Base-by-base conservation (phyloP, 1,140 invertebrate species). In the Penaeus chinensis region DNA sequence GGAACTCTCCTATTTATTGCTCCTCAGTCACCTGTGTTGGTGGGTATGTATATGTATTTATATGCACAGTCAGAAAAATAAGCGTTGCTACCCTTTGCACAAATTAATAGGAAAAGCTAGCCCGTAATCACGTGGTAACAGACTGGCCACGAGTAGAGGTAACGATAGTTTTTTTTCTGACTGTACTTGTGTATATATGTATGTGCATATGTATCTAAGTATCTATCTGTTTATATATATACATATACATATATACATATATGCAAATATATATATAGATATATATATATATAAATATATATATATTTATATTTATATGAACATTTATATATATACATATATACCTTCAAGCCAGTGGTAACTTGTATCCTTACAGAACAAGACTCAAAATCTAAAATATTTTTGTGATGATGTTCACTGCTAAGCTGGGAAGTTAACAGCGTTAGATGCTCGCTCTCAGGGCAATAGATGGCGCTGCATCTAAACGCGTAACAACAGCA, bases 321-420 rank as follows among this genome's bases (percentile, higher is more conserved):
- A 54, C 5, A 74, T 74, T 11, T 74, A 74, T 74, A 74, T 74
- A 74, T 27, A 74, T 66, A 32, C 20, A 20, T 83, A 54, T 27
- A n/a, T 71, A 71, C 20, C 47, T 74, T 32, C 16, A 37, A 27
- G n/a, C 37, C n/a, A 74, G n/a, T n/a, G 7, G 1, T 1, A 74
- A 27, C n/a, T 37, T 19, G 7, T 22, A 19, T 18, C 27, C 18
- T 11, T 27, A 32, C 8, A 32, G n/a, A 27, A 27, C 71, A 27
- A 74, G 27, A 24, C 71, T 5, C n/a, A 24, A 74, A 71, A 71
- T 24, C 22, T 71, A 20, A 71, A 66, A 10, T 24, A 71, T 1
- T 18, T 2, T 71, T 22, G 66, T 22, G 54, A 54, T 54, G 11
- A 16, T 13, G 5, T 2, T 54, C 0, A 54, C 16, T 11, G 16